These are phyloP conservation scores for Brachyhypopomus gauderio DNA, from an alignment of 2,113 vertebrate genomes.

Conservation along the genomic window DNA sequence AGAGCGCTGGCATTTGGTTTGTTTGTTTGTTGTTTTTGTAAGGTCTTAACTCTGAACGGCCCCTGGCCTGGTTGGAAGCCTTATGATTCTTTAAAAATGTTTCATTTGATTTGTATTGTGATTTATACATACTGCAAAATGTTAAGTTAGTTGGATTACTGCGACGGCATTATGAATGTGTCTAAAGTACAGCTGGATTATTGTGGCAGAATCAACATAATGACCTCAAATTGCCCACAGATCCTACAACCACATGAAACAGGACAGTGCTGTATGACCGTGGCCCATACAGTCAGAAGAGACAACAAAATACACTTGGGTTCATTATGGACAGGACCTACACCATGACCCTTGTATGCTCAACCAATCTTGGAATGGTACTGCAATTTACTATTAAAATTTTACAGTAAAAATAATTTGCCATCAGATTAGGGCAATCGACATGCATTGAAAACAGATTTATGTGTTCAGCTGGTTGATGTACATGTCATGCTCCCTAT, in stretches of 20 bases:
- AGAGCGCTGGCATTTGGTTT: slow-evolving; percentile 32
- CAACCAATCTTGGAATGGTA: not conserved
- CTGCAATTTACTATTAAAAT: not conserved
- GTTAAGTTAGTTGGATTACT: slow-evolving; percentile 14
- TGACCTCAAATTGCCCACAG: slow-evolving; percentile 47
- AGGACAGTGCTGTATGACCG: slow-evolving; percentile 7
- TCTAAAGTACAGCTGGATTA: slow-evolving; percentile 48
- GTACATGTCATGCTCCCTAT: no score
- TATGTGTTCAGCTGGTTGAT: no score
- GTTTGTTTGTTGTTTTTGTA: slow-evolving; percentile 18
- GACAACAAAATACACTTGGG: slow-evolving; percentile 34
- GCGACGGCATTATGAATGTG: slow-evolving; percentile 21
- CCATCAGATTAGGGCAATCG: no score
- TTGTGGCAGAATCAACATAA: slow-evolving; percentile 39
- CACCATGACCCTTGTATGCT: not conserved
- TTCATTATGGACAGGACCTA: slow-evolving; percentile 40
- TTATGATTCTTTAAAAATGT: slow-evolving; percentile 41
- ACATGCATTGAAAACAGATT: no score
- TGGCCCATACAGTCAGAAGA: slow-evolving; percentile 32
- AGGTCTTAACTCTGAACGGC: slow-evolving; percentile 9
- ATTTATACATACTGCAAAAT: slow-evolving; percentile 33
- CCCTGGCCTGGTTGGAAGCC: slow-evolving; percentile 21
- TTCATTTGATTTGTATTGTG: slow-evolving; percentile 39
- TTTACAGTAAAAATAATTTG: not conserved
- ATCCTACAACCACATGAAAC: slow-evolving; percentile 47